Evolutionary conservation across 2,797 vertebrate species (phyloP).

Genomic region (Melanotaenia maccullochi): DNA sequence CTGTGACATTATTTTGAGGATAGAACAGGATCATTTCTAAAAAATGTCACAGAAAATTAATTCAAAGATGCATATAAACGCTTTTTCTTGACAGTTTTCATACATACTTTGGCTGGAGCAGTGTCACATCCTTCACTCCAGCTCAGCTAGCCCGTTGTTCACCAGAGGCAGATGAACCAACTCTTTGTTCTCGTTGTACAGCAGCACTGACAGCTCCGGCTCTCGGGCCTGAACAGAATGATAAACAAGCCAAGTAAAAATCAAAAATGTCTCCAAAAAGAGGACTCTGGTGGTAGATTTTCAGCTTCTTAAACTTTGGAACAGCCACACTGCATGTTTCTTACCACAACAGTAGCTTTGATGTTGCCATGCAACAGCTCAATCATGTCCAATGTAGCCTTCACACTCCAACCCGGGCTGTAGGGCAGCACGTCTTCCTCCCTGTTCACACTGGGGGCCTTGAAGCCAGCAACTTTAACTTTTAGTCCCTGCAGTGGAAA

Average conservation of each 20-base stretch:
- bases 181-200: slow-evolving; percentile 82
- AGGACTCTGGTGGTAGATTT: not conserved
- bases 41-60: not conserved
- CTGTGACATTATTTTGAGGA: not conserved
- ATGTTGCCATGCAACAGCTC: slow-evolving; percentile 84
- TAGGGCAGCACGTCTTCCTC: slow-evolving; percentile 84
- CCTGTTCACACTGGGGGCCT: slow-evolving; percentile 72
- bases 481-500: slow-evolving; percentile 84
- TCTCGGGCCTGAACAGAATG: slow-evolving; percentile 56
- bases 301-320: not conserved
- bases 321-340: not conserved
- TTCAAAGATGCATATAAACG: not conserved
- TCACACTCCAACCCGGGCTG: slow-evolving; percentile 88
- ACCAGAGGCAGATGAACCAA: slow-evolving; percentile 87
- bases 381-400: slow-evolving; percentile 85
- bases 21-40: not conserved
- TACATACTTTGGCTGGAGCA: not conserved
- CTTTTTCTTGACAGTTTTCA: not conserved
- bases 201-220: slow-evolving; percentile 83
- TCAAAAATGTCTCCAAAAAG: not conserved
- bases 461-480: slow-evolving; percentile 88
- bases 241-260: not conserved
- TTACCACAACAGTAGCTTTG: slow-evolving; percentile 84
- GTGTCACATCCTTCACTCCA: slow-evolving; percentile 62
- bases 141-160: slow-evolving; percentile 86